A percentile compares a stretch with the other conserved stretches of the same genome.
phyloP scores from a whole-genome alignment of 2,113 vertebrate species.

The Hippocampus barbouri region DNA sequence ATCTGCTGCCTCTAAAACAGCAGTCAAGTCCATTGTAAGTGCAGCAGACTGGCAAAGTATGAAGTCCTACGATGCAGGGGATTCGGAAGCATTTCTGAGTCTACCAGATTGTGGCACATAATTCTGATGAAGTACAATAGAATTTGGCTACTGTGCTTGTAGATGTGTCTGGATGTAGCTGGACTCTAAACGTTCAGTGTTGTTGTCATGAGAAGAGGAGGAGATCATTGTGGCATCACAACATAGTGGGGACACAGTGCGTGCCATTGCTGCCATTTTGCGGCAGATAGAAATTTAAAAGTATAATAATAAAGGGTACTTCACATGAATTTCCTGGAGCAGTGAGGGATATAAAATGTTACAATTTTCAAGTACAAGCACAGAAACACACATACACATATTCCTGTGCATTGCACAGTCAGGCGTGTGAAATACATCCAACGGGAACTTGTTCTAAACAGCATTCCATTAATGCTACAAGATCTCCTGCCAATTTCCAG shows the following conservation, averaged over 20 bases:
- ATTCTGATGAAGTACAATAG: neutral
- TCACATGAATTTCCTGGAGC: neutral
- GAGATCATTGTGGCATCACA: neutral
- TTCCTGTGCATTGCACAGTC: neutral
- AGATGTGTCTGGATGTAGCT: neutral
- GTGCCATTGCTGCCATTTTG: neutral
- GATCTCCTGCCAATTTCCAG: constrained; percentile 38
- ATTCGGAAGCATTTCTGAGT: neutral
- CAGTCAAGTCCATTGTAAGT: neutral
- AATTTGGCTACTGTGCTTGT: neutral
- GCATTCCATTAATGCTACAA: constrained; percentile 30
- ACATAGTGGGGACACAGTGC: neutral
- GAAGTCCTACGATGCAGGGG: neutral
- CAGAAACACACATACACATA: neutral
- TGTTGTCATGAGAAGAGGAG: neutral
- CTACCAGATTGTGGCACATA: neutral
- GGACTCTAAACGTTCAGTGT: neutral
- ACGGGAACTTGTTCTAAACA: constrained; percentile 13
- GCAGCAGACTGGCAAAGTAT: neutral
- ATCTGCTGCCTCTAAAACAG: neutral
- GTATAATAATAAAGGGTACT: neutral
- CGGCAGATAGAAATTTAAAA: neutral
- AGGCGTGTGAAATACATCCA: constrained; percentile 12
- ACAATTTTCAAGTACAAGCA: neutral
- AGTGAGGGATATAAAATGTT: neutral